Percentiles rank a stretch among this genome's conserved stretches.
Conservation (phyloP, 2,113 vertebrate species). For the Myrmecophaga tridactyla region DNA sequence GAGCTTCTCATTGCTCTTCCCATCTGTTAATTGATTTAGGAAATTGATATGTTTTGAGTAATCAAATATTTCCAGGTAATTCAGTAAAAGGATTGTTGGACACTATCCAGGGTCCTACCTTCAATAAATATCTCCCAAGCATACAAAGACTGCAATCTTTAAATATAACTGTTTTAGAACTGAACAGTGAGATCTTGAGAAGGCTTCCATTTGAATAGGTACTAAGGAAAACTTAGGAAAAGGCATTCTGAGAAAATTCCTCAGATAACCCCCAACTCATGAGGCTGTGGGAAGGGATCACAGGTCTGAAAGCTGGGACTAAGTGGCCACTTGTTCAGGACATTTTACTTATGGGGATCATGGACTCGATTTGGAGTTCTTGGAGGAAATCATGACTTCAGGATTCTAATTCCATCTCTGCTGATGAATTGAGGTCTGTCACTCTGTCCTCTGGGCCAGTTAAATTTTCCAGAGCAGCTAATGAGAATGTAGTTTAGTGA, state of each 20-base stretch:
- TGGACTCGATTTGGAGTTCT: not conserved
- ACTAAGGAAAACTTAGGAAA: not conserved
- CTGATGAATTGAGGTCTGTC: not conserved
- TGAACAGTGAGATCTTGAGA: not conserved
- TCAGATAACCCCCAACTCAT: not conserved
- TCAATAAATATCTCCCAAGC: not conserved
- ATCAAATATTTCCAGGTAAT: not conserved
- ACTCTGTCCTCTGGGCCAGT: not conserved
- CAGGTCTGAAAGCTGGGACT: not conserved
- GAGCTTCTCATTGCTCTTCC: not conserved
- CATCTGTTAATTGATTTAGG: not conserved
- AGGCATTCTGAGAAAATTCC: not conserved
- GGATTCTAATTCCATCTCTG: not conserved
- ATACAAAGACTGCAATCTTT: not conserved
- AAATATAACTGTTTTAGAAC: not conserved
- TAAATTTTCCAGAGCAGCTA: constrained; percentile 11
- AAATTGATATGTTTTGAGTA: constrained; percentile 34
- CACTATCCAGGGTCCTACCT: not conserved
- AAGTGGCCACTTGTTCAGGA: not conserved
- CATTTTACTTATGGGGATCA: not conserved
- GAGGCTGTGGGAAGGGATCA: not conserved
- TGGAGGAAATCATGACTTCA: constrained; percentile 13
- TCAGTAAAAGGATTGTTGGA: constrained; percentile 21
- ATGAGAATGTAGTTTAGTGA: not conserved
- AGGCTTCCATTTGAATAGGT: constrained; percentile 19